Percentiles rank a stretch among this genome's conserved stretches.
Evolutionary conservation across 1,140 invertebrate species (phyloP).

Genomic region (Gryon sp.): DNA sequence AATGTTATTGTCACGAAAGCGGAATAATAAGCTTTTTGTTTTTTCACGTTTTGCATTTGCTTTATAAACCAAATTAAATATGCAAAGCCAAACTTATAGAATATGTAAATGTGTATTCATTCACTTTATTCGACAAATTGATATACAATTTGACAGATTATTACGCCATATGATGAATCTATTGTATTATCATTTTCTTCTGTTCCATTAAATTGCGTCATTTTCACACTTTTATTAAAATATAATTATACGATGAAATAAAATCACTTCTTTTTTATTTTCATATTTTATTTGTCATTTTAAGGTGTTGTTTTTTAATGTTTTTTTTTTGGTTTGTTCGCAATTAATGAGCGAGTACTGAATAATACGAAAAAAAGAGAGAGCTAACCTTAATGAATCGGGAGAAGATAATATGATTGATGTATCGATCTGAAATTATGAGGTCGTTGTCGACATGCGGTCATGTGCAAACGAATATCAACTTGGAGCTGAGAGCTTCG

Average conservation of each 20-base stretch:
- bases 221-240: no score
- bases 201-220: no score
- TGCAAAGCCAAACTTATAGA: not conserved
- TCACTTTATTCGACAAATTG: not conserved
- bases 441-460: constrained; percentile 29
- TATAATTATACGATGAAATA: no score
- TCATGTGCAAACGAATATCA: constrained; percentile 33
- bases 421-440: constrained; percentile 45
- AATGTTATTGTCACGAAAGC: constrained; percentile 10
- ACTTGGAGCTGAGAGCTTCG: constrained; percentile 4
- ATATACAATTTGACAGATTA: not conserved
- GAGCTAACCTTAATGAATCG: constrained; percentile 23
- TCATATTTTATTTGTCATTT: no score
- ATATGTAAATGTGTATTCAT: constrained; percentile 14
- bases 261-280: no score
- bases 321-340: no score
- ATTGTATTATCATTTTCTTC: no score
- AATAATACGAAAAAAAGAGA: constrained; percentile 1
- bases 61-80: constrained; percentile 24
- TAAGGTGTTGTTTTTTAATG: no score
- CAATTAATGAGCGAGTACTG: no score
- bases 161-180: not conserved
- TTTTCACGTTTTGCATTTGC: not conserved
- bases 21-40: constrained; percentile 13
- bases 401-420: constrained; percentile 40